phyloP scores from a whole-genome alignment of 2,113 vertebrate species.

The Leptosomus discolor region DNA sequence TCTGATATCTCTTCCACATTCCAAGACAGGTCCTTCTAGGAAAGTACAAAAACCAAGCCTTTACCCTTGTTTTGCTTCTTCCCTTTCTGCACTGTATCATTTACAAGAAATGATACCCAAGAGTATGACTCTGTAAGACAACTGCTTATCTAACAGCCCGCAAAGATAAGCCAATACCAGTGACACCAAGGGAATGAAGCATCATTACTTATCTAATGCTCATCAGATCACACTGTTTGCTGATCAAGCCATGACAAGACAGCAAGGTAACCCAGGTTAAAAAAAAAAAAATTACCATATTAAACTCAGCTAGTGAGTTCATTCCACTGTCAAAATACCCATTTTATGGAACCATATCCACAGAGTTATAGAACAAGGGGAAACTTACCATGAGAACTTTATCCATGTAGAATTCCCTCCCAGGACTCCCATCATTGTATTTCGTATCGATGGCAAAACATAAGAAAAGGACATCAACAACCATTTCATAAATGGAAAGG shows the following conservation, averaged over 20 bases:
- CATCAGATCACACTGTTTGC: not conserved
- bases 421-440: constrained; percentile 94
- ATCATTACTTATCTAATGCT: not conserved
- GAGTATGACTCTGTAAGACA: not conserved
- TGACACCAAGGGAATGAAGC: not conserved
- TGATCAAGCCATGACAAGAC: not conserved
- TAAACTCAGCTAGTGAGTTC: not conserved
- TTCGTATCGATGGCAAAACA: constrained; percentile 98
- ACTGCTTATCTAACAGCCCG: not conserved
- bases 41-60: not conserved
- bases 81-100: not conserved
- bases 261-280: not conserved
- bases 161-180: not conserved
- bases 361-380: not conserved
- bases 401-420: constrained; percentile 98
- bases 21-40: not conserved
- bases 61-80: not conserved
- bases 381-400: constrained; percentile 94
- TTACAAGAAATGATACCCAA: not conserved
- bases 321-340: not conserved
- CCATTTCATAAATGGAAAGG: constrained; percentile 97
- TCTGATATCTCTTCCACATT: not conserved
- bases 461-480: constrained; percentile 97
- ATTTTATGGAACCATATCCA: not conserved
- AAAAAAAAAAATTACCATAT: not conserved